Evolutionary conservation across 2,113 vertebrate genomes (phyloP).

Genomic region (Oreamnos americanus): DNA sequence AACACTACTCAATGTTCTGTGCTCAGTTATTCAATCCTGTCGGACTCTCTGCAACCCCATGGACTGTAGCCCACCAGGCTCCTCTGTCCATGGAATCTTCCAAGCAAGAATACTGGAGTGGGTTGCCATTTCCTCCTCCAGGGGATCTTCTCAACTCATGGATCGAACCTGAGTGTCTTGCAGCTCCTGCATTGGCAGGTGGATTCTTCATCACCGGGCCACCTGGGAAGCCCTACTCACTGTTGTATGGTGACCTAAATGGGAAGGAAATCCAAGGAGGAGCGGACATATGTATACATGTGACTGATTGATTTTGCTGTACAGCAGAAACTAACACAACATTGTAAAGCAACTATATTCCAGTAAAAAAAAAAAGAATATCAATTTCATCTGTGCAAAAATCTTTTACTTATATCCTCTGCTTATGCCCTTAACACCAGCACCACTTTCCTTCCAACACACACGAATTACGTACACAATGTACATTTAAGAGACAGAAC

Average conservation of each 20-base stretch:
- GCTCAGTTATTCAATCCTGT: neutral
- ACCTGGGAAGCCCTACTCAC: neutral
- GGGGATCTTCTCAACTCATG: neutral
- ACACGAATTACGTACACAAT: neutral
- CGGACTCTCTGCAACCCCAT: neutral
- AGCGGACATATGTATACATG: neutral
- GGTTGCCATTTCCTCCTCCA: neutral
- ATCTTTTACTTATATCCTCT: neutral
- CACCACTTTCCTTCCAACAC: neutral
- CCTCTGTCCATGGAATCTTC: neutral
- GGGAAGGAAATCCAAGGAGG: neutral
- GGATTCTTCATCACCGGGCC: neutral
- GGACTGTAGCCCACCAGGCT: neutral
- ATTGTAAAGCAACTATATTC: neutral
- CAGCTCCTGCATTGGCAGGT: neutral
- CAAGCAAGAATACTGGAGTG: neutral
- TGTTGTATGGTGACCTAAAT: neutral
- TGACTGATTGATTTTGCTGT: neutral
- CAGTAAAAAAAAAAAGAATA: neutral
- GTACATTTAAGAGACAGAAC: neutral
- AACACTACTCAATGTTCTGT: neutral
- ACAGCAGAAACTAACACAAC: neutral
- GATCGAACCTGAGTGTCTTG: neutral
- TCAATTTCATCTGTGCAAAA: neutral
- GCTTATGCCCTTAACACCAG: neutral